Percentiles rank a stretch among this genome's conserved stretches.
Conservation (phyloP, 2,888 invertebrate genomes). For the Drosophila sordidula region DNA sequence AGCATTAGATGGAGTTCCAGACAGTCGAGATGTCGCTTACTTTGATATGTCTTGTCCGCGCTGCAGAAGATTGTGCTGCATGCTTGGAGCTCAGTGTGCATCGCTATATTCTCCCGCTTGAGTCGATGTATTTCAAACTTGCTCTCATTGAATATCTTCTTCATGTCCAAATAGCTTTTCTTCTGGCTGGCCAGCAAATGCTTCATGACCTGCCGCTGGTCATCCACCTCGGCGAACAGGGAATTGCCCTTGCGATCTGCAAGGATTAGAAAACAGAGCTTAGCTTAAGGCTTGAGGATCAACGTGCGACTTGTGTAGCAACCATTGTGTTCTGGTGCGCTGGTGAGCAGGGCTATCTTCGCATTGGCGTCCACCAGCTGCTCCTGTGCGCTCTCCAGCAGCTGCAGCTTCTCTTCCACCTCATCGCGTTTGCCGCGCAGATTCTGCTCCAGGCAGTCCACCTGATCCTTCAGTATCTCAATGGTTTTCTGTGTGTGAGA, state of each 20-base stretch:
- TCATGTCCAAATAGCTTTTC: constrained; percentile 86
- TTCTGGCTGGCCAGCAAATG: constrained; percentile 87
- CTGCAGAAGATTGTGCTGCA: constrained; percentile 84
- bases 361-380: constrained; percentile 82
- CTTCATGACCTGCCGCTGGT: constrained; percentile 88
- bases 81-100: constrained; percentile 83
- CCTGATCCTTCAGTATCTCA: constrained; percentile 82
- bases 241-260: constrained; percentile 88
- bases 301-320: background rate
- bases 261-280: constrained; percentile 13
- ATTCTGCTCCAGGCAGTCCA: constrained; percentile 83
- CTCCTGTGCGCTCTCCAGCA: constrained; percentile 83
- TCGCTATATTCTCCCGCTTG: constrained; percentile 84
- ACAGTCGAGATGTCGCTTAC: constrained; percentile 51
- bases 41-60: constrained; percentile 83
- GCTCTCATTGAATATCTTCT: constrained; percentile 82
- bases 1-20: background rate
- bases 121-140: constrained; percentile 83
- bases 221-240: constrained; percentile 88
- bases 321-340: constrained; percentile 79
- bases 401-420: constrained; percentile 81
- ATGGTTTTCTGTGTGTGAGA: constrained; percentile 74
- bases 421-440: constrained; percentile 82
- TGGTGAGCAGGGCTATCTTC: constrained; percentile 78
- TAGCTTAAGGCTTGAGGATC: background rate